These are phyloP conservation scores for Pyxicephalus adspersus DNA, from an alignment of 2,113 vertebrate genomes.

Conservation along the genomic window DNA sequence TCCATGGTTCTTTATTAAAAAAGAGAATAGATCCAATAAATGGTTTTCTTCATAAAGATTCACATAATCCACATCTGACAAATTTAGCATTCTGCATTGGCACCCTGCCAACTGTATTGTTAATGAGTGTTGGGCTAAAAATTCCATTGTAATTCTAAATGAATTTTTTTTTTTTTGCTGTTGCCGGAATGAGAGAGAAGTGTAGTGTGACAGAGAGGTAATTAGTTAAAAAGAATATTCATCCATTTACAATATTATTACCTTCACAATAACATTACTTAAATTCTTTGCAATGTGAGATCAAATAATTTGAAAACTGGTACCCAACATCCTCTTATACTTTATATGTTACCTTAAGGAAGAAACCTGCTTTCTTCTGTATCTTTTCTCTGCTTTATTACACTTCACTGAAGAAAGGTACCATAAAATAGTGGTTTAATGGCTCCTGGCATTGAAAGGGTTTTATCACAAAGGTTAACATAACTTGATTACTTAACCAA, in stretches of 20 bases:
- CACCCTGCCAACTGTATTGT: slow-evolving; percentile 22
- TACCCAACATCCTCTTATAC: too few relatives aligned
- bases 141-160: slow-evolving; percentile 13
- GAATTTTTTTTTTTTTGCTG: slow-evolving; percentile 20
- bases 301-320: too few relatives aligned
- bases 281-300: too few relatives aligned
- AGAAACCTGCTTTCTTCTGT: too few relatives aligned
- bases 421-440: too few relatives aligned
- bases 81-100: slow-evolving; percentile 31
- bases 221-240: slow-evolving; percentile 20
- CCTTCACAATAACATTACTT: background rate
- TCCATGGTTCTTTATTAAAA: slow-evolving; percentile 22
- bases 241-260: slow-evolving; percentile 29
- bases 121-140: slow-evolving; percentile 31
- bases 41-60: background rate
- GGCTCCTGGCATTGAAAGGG: too few relatives aligned
- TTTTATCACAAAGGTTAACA: too few relatives aligned
- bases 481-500: too few relatives aligned
- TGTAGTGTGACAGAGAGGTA: slow-evolving; percentile 38
- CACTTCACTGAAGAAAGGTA: too few relatives aligned
- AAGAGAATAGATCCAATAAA: slow-evolving; percentile 19
- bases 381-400: too few relatives aligned
- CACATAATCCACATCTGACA: slow-evolving; percentile 49
- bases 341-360: too few relatives aligned
- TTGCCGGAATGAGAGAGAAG: slow-evolving; percentile 25